Conservation (phyloP, 2,113 vertebrate species). For the Heloderma charlesbogerti region DNA sequence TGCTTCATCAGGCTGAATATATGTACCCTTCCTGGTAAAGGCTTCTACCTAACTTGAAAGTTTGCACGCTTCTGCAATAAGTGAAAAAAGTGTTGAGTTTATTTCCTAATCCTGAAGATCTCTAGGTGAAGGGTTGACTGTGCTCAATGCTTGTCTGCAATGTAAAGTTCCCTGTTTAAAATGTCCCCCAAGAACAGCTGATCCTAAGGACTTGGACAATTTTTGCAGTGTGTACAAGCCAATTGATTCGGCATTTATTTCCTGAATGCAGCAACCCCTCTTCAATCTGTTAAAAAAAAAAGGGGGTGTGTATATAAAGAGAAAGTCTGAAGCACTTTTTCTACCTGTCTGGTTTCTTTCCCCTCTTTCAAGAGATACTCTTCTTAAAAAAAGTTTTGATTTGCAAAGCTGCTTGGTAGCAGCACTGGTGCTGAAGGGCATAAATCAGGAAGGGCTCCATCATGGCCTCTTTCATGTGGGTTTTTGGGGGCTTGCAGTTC, state of each 20-base stretch:
- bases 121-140: background rate
- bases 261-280: background rate
- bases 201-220: background rate
- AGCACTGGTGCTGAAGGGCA: slow-evolving; percentile 7
- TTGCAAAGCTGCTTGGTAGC: slow-evolving; percentile 22
- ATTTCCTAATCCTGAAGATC: background rate
- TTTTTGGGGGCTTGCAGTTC: slow-evolving; percentile 7
- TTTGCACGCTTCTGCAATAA: background rate
- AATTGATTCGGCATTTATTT: background rate
- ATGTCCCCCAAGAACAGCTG: background rate
- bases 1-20: background rate
- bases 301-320: background rate
- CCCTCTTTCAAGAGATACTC: background rate
- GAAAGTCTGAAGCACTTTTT: background rate
- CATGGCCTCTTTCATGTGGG: slow-evolving; percentile 26
- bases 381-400: background rate
- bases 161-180: background rate
- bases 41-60: background rate
- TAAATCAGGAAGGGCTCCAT: slow-evolving; percentile 19
- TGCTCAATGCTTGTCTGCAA: background rate
- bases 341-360: background rate
- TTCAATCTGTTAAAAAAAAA: background rate
- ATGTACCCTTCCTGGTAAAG: background rate
- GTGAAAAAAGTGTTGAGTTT: background rate
- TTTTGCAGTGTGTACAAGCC: background rate